Evolutionary conservation across 2,113 vertebrate species (phyloP).

Genomic region (Larimichthys polyactis): DNA sequence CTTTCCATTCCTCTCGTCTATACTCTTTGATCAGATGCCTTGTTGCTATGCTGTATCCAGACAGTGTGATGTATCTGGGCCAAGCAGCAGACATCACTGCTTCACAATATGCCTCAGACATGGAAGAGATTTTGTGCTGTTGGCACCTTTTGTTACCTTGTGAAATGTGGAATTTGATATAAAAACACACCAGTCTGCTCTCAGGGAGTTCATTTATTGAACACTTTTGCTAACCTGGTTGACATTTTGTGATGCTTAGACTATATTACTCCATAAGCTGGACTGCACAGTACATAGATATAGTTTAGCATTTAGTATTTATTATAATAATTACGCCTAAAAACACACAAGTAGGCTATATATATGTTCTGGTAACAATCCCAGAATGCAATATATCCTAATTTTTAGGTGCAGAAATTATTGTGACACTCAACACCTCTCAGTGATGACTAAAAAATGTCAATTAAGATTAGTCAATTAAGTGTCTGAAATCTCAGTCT

Average conservation of each 20-base stretch:
- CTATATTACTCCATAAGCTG: not conserved
- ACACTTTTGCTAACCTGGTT: slow-evolving; percentile 13
- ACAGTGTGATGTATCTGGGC: slow-evolving; percentile 75
- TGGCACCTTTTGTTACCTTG: slow-evolving; percentile 23
- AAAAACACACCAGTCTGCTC: slow-evolving; percentile 21
- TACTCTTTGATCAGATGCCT: slow-evolving; percentile 68
- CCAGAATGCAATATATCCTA: not conserved
- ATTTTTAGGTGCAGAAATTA: not conserved
- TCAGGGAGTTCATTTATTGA: slow-evolving; percentile 18
- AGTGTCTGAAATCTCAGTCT: not conserved
- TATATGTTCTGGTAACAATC: not conserved
- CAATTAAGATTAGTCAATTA: not conserved
- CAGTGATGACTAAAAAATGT: not conserved
- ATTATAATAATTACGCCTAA: no score
- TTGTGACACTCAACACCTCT: no score
- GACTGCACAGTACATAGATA: not conserved
- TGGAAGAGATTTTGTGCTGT: slow-evolving; percentile 8
- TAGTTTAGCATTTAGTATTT: no score
- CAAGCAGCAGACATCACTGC: slow-evolving; percentile 59
- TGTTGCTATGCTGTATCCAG: slow-evolving; percentile 59
- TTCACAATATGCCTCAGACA: slow-evolving; percentile 37
- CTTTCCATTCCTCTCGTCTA: slow-evolving; percentile 30
- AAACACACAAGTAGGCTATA: not conserved
- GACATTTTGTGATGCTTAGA: slow-evolving; percentile 8
- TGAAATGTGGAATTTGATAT: slow-evolving; percentile 16